Evolutionary conservation across 2,797 vertebrate genomes (phyloP), one percentile per base, ranked within the genome.

Genomic region (Pangasius krempfi): DNA sequence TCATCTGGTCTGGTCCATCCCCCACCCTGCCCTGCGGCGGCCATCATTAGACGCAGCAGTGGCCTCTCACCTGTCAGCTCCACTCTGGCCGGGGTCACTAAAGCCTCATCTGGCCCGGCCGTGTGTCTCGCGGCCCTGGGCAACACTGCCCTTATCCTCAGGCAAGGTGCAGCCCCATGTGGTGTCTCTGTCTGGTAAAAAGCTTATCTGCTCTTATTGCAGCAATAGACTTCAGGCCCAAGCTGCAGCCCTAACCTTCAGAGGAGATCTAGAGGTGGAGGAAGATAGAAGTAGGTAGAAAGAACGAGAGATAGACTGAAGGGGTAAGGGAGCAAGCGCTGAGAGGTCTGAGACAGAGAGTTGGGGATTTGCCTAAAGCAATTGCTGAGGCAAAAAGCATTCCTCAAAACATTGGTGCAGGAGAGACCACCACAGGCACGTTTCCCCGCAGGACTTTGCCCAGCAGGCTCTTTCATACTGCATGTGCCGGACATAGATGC

Each of bases 191-290:
- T 96, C 95, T 95, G 93, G 93, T 92, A 92, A 91, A 95, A 94
- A 96, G 95, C 96, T 97, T 96, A 96, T 95, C 94, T 91, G 91
- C 95, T 96, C 94, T 96, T 96, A 97, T 96, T 95, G 93, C 92
- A 27, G 88, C 95, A 91, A 94, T 94, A 93, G 93, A 95, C 95
- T 95, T 95, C 95, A 94, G 93, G 93, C 93, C 80, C 47, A 95
- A 95, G 92, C 95, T 94, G 93, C 93, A 93, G 94, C 95, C 95
- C 95, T 92, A 91, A 95, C 95, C 91, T 89, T 50, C 78, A 56
- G 85, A 82, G 62, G 94, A 94, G 93, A 92, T 76, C 89, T 85
- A 91, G 91, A 89, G 92, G 92, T 93, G 90, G 89, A 93, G 92
- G 91, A 88, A 93, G 92, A 84, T 91, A 92, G 94, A 84, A 85